Conservation (phyloP, 1,140 invertebrate species). For the Camponotus vicinus region DNA sequence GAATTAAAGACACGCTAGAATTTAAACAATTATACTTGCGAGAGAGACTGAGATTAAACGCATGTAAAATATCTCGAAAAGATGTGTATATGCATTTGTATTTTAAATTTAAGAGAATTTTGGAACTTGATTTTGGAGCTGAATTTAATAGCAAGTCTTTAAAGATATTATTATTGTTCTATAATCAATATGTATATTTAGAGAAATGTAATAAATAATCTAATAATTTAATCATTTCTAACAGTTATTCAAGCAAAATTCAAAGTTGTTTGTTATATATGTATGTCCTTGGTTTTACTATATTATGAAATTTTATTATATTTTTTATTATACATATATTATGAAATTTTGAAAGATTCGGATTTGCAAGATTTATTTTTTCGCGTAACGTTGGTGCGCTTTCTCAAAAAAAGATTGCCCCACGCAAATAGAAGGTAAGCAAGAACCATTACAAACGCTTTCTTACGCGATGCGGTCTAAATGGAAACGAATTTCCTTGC, state of each 20-base stretch:
- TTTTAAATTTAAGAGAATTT: background rate
- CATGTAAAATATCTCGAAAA: background rate
- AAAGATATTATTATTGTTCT: background rate
- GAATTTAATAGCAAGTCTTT: background rate
- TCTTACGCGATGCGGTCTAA: slow-evolving; percentile 38
- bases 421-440: slow-evolving; percentile 18
- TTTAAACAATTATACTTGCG: background rate
- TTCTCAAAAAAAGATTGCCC: slow-evolving; percentile 36
- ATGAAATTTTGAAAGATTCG: background rate
- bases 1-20: background rate
- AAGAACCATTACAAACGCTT: slow-evolving; percentile 30
- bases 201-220: background rate
- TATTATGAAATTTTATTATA: background rate
- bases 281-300: too few relatives aligned
- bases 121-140: background rate
- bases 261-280: background rate
- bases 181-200: background rate
- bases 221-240: background rate
- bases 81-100: background rate
- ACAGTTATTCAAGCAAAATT: background rate
- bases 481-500: slow-evolving; percentile 27
- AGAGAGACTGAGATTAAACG: background rate
- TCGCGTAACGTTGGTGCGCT: background rate
- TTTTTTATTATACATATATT: background rate
- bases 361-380: slow-evolving; percentile 12